Conservation (phyloP, 2,113 vertebrate species). For the Henicopernis longicauda region DNA sequence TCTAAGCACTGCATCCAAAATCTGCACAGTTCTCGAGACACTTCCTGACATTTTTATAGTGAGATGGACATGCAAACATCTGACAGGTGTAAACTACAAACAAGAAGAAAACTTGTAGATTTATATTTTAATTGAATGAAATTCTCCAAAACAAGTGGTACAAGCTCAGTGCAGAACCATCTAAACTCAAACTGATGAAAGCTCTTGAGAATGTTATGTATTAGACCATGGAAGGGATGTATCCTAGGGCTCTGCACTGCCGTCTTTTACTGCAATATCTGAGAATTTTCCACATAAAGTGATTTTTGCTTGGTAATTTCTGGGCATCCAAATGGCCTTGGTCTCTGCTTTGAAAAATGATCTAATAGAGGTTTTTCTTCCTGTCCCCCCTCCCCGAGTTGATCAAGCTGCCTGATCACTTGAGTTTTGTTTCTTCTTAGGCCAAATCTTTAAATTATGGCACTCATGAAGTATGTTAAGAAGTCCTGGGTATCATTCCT, state of each 20-base stretch:
- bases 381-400: fast-evolving
- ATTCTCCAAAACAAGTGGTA: not conserved
- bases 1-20: not conserved
- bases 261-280: not conserved
- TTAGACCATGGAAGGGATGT: not conserved
- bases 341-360: not conserved
- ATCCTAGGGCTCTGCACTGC: not conserved
- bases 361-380: not conserved
- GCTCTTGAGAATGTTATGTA: not conserved
- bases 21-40: not conserved
- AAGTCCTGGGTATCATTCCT: not conserved
- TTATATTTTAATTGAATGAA: not conserved
- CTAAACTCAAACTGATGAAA: not conserved
- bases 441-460: not conserved
- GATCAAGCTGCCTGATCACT: not conserved
- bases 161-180: not conserved
- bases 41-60: not conserved
- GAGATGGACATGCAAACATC: not conserved
- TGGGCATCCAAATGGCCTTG: not conserved
- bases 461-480: not conserved
- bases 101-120: not conserved
- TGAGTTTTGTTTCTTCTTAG: not conserved
- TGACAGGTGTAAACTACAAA: not conserved
- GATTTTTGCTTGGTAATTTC: not conserved
- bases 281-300: not conserved